Conservation (phyloP, 2,797 vertebrate species). For the Caiman crocodilus region DNA sequence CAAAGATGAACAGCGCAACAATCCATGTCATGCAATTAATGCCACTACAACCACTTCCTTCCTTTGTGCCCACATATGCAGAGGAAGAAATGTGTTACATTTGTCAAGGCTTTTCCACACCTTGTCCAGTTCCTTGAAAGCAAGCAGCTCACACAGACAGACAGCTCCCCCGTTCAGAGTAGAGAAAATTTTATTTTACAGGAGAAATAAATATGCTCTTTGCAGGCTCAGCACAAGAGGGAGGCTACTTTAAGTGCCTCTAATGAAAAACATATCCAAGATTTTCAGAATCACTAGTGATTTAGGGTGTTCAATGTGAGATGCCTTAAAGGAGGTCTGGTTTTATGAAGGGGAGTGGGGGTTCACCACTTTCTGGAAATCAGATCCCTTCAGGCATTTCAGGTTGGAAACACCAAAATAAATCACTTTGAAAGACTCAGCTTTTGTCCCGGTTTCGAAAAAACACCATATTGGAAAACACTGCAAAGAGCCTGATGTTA, state of each 20-base stretch:
- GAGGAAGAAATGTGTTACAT: not conserved
- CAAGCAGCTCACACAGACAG: not conserved
- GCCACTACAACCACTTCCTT: not conserved
- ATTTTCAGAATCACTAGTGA: not conserved
- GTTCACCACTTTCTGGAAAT: not conserved
- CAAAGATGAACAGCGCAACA: not conserved
- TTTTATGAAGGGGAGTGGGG: not conserved
- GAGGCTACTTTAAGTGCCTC: not conserved
- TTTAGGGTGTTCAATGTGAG: too few relatives aligned
- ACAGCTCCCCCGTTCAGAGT: not conserved
- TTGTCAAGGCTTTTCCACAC: not conserved
- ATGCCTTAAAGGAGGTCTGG: not conserved
- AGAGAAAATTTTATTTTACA: not conserved
- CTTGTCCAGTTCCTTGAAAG: not conserved
- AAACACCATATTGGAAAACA: not conserved
- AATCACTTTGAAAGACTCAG: not conserved
- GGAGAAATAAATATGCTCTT: not conserved
- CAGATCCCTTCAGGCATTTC: not conserved
- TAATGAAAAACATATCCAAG: not conserved
- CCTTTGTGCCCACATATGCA: not conserved
- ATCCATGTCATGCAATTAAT: not conserved
- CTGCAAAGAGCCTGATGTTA: not conserved
- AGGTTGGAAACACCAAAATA: not conserved
- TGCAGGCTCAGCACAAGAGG: too few relatives aligned
- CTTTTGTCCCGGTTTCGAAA: not conserved